A percentile compares a stretch with the other conserved stretches of the same genome.
Conservation (phyloP, 2,888 invertebrate genomes). For the Pristionchus japonicus region DNA sequence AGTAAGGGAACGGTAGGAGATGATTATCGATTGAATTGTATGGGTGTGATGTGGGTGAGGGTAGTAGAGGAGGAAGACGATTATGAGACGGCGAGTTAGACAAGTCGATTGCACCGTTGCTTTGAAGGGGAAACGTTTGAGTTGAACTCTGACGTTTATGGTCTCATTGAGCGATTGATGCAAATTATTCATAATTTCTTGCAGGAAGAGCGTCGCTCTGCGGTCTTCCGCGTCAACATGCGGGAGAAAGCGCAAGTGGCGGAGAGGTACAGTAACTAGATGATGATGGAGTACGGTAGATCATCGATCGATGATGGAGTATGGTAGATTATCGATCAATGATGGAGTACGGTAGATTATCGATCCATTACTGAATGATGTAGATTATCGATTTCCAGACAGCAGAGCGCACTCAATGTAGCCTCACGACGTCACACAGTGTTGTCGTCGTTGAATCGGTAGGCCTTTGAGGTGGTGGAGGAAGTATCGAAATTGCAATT, state of each 20-base stretch:
- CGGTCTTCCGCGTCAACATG: constrained; percentile 5
- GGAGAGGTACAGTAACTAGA: neutral
- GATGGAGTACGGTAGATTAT: neutral
- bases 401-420: neutral
- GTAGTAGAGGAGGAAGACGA: no score
- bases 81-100: no score
- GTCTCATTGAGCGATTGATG: neutral
- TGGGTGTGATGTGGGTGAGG: no score
- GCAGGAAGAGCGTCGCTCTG: constrained; percentile 25
- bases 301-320: neutral
- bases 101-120: no score
- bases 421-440: constrained; percentile 29
- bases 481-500: neutral
- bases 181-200: neutral
- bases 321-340: neutral
- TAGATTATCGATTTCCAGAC: neutral
- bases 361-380: neutral
- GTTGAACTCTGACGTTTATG: no score
- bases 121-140: no score
- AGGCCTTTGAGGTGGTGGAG: no score
- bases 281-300: neutral
- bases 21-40: neutral
- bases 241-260: neutral
- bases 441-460: constrained; percentile 37
- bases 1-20: neutral